Evolutionary conservation across 2,888 invertebrate species (phyloP).

Genomic region (Hirtodrosophila confusa): DNA sequence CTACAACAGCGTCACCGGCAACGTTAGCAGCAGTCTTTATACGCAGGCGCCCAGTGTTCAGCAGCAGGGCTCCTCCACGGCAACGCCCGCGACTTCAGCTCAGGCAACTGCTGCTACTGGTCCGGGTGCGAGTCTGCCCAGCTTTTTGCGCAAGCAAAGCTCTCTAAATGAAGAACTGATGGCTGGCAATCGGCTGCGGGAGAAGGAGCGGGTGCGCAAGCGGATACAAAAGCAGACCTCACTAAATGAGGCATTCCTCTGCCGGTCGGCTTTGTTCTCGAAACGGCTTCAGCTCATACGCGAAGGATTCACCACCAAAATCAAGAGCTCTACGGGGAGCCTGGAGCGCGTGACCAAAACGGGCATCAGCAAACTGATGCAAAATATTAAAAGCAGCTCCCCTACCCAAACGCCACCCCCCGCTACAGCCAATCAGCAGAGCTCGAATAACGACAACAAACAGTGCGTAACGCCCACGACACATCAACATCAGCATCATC

Average conservation of each 20-base stretch:
- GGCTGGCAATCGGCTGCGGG: slow-evolving; percentile 92
- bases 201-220: slow-evolving; percentile 91
- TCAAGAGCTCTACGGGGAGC: slow-evolving; percentile 92
- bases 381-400: slow-evolving; percentile 88
- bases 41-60: slow-evolving; percentile 36
- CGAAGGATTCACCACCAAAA: slow-evolving; percentile 91
- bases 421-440: slow-evolving; percentile 9
- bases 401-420: slow-evolving; percentile 34
- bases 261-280: slow-evolving; percentile 83
- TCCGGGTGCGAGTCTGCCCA: slow-evolving; percentile 65
- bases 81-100: slow-evolving; percentile 1
- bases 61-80: slow-evolving; percentile 29
- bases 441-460: slow-evolving; percentile 46
- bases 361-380: slow-evolving; percentile 92
- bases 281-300: slow-evolving; percentile 84
- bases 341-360: slow-evolving; percentile 93
- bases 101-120: not conserved
- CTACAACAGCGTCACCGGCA: slow-evolving; percentile 76
- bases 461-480: slow-evolving; percentile 12
- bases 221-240: slow-evolving; percentile 96
- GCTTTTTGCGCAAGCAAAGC: slow-evolving; percentile 88
- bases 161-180: slow-evolving; percentile 95
- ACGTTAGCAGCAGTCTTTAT: slow-evolving; percentile 73
- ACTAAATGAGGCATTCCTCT: slow-evolving; percentile 93
- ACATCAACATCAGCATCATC: slow-evolving; percentile 38